Evolutionary conservation across 2,113 vertebrate genomes (phyloP).

Genomic region (Formicarius rufipectus): DNA sequence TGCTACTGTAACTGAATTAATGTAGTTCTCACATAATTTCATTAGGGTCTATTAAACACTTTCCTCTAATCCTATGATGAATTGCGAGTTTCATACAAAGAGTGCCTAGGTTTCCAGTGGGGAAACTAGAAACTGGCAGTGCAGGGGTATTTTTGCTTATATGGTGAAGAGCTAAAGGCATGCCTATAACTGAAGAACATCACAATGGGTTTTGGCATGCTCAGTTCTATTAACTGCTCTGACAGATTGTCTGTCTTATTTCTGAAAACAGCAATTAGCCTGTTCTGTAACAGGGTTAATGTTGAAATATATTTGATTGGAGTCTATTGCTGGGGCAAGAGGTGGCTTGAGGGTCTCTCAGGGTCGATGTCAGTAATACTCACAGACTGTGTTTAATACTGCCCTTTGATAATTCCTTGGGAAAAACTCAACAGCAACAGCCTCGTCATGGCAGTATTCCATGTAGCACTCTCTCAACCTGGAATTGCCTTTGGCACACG

Average conservation of each 20-base stretch:
- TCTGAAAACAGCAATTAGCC: not conserved
- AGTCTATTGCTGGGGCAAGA: not conserved
- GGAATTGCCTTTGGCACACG: slow-evolving; percentile 3
- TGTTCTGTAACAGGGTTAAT: not conserved
- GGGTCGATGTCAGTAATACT: not conserved
- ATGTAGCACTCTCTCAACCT: not conserved
- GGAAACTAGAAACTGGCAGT: not conserved
- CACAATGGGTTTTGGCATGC: not conserved
- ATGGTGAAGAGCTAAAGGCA: not conserved
- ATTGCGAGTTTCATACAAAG: not conserved
- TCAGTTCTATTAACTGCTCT: not conserved
- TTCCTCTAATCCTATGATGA: not conserved
- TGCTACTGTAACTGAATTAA: not conserved
- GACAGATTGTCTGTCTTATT: not conserved
- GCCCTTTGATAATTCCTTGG: not conserved
- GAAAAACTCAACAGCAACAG: not conserved
- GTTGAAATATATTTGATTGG: not conserved
- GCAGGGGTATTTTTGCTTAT: not conserved
- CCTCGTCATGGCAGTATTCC: not conserved
- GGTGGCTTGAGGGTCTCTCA: not conserved
- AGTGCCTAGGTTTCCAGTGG: not conserved
- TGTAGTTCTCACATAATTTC: not conserved
- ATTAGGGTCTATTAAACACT: not conserved
- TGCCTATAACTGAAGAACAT: not conserved
- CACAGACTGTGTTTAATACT: not conserved